A percentile compares a stretch with the other conserved stretches of the same genome.
These are phyloP conservation scores for Hippocampus abdominalis DNA, from an alignment of 2,113 vertebrate species.

Conservation along the genomic window DNA sequence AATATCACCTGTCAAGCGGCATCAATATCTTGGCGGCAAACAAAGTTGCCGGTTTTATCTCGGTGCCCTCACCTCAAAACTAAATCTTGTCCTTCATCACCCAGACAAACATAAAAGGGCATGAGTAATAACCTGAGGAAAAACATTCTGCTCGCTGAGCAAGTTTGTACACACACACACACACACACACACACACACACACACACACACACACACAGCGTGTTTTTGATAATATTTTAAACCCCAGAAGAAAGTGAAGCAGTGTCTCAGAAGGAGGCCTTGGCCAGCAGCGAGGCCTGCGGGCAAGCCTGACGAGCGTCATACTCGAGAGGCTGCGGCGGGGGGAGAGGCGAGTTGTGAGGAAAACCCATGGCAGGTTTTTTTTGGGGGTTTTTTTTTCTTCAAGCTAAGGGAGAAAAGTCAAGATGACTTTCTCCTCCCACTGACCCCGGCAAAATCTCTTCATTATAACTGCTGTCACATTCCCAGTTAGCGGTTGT, in stretches of 20 bases:
- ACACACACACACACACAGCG: neutral
- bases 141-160: slow-evolving; percentile 23
- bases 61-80: neutral
- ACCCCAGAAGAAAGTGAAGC: slow-evolving; percentile 11
- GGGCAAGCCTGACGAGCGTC: slow-evolving; percentile 40
- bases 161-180: slow-evolving; percentile 24
- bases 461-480: neutral
- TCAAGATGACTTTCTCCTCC: neutral
- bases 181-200: slow-evolving; percentile 1
- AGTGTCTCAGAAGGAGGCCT: slow-evolving; percentile 17
- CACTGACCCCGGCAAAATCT: neutral
- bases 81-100: neutral
- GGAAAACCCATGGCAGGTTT: neutral
- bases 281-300: slow-evolving; percentile 33
- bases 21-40: slow-evolving; percentile 39
- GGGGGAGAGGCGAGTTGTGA: neutral
- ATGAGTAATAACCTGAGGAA: slow-evolving; percentile 18
- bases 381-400: neutral
- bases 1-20: slow-evolving; percentile 50
- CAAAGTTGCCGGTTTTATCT: slow-evolving; percentile 29
- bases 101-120: slow-evolving; percentile 11
- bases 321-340: neutral
- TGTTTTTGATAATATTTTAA: slow-evolving; percentile 30
- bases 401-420: neutral
- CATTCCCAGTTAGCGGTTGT: too few species aligned